phyloP scores from a whole-genome alignment of 2,113 vertebrate species.

The Sorex araneus region DNA sequence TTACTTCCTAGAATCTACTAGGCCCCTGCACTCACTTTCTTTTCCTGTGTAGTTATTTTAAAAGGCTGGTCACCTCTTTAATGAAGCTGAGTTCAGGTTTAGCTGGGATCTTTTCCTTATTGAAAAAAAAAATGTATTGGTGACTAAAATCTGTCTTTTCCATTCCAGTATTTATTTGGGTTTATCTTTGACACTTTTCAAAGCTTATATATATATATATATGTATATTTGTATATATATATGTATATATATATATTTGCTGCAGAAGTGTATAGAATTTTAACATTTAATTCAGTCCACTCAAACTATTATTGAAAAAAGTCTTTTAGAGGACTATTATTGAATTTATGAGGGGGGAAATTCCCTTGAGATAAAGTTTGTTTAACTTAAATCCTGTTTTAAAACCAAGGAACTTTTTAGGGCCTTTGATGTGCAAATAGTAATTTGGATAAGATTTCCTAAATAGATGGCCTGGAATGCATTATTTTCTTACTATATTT shows the following conservation, averaged over 20 bases:
- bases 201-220: too few relatives aligned
- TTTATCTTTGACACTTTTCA: background rate
- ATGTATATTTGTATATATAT: too few relatives aligned
- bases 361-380: slow-evolving; percentile 6
- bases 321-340: background rate
- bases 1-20: background rate
- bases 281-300: background rate
- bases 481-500: slow-evolving; percentile 21
- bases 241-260: background rate
- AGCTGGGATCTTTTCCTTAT: background rate
- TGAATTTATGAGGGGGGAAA: slow-evolving; percentile 18
- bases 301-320: slow-evolving; percentile 39
- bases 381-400: background rate
- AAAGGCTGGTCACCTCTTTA: background rate
- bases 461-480: background rate
- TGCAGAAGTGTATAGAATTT: slow-evolving; percentile 23
- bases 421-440: background rate
- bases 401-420: background rate
- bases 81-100: background rate
- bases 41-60: background rate
- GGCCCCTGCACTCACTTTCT: background rate
- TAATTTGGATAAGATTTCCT: slow-evolving; percentile 34
- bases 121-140: slow-evolving; percentile 4
- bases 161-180: background rate
- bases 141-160: slow-evolving; percentile 42